These are phyloP conservation scores for Camptogramma bilineatum DNA, from an alignment of 2,888 invertebrate genomes.

Conservation along the genomic window DNA sequence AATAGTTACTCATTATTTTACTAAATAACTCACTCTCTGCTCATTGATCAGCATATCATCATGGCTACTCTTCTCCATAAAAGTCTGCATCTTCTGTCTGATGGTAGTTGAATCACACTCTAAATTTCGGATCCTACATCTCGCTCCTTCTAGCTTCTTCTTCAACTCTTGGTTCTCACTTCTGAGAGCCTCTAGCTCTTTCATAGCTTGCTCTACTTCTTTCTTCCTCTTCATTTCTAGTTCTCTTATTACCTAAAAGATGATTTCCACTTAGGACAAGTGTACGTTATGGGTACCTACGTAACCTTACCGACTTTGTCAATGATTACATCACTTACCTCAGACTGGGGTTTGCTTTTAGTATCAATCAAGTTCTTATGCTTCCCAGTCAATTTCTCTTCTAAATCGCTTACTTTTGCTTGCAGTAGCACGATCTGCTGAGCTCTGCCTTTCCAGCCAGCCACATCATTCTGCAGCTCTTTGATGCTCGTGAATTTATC, in stretches of 20 bases:
- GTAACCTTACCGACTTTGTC: neutral
- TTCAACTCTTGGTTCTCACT: constrained; percentile 85
- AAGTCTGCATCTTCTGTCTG: constrained; percentile 85
- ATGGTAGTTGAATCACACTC: constrained; percentile 86
- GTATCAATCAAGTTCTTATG: constrained; percentile 60
- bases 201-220: constrained; percentile 86
- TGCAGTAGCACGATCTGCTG: constrained; percentile 90
- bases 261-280: neutral
- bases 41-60: constrained; percentile 87
- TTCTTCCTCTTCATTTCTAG: constrained; percentile 84
- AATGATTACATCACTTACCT: constrained; percentile 9
- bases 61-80: constrained; percentile 87
- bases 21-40: constrained; percentile 79
- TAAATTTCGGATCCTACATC: constrained; percentile 88
- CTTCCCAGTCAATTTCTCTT: constrained; percentile 85
- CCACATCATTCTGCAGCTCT: constrained; percentile 83
- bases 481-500: constrained; percentile 88
- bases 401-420: constrained; percentile 88
- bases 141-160: constrained; percentile 87
- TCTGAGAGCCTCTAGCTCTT: constrained; percentile 84
- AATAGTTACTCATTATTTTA: too few species aligned
- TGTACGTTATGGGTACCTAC: neutral
- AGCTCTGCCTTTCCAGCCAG: constrained; percentile 91
- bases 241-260: constrained; percentile 74
- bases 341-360: constrained; percentile 48